Evolutionary conservation across 2,113 vertebrate species (phyloP).

Genomic region (Poeciliopsis turrubarensis): DNA sequence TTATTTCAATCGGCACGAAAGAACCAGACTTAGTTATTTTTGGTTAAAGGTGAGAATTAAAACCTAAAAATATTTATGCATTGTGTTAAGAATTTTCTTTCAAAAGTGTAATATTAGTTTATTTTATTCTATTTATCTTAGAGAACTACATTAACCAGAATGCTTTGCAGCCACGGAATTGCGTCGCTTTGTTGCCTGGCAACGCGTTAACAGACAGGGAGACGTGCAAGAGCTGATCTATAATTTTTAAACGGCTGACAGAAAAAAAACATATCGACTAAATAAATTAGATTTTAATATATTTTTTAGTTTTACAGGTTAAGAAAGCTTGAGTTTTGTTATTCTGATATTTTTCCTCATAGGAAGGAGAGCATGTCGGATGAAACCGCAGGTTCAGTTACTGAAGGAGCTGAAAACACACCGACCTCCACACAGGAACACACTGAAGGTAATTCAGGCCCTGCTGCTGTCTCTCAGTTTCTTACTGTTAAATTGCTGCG

Average conservation of each 20-base stretch:
- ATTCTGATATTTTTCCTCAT: too few species aligned
- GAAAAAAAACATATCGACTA: background rate
- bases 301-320: too few species aligned
- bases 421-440: background rate
- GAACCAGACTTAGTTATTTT: background rate
- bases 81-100: too few species aligned
- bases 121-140: too few species aligned
- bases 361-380: constrained; percentile 9
- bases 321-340: too few species aligned
- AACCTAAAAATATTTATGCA: background rate
- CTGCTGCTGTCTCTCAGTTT: too few species aligned
- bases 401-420: background rate
- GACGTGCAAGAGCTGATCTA: background rate
- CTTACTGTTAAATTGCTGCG: too few species aligned
- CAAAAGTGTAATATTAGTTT: too few species aligned
- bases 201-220: constrained; percentile 30
- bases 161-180: background rate
- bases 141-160: constrained; percentile 49
- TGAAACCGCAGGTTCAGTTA: background rate
- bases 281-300: background rate
- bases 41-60: background rate
- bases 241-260: background rate
- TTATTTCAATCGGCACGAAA: background rate
- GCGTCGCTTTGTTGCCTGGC: constrained; percentile 33
- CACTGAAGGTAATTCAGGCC: constrained; percentile 10